Percentiles rank a stretch among this genome's conserved stretches.
These are phyloP conservation scores for Carcharodon carcharias DNA, from an alignment of 2,797 vertebrate genomes.

Conservation along the genomic window DNA sequence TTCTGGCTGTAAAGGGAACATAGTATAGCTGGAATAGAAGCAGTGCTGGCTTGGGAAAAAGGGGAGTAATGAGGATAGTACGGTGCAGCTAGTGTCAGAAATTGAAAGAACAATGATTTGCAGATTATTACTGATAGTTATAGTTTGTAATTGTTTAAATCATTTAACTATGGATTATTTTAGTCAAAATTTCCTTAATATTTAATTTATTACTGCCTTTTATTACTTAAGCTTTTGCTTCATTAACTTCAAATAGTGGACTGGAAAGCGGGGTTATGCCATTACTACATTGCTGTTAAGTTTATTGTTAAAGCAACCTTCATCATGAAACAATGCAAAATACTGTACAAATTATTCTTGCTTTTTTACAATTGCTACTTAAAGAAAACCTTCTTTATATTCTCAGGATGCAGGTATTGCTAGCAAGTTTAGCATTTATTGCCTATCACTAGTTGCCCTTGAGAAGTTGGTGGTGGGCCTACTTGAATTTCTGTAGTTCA, in stretches of 20 bases:
- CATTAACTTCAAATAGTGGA: background rate
- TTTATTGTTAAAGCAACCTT: background rate
- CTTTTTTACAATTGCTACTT: background rate
- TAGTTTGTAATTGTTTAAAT: background rate
- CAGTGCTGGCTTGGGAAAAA: background rate
- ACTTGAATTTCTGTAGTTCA: background rate
- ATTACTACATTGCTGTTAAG: background rate
- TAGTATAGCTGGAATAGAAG: background rate
- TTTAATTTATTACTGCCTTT: background rate
- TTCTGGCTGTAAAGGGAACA: background rate
- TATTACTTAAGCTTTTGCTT: background rate
- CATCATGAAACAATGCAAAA: background rate
- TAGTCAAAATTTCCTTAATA: background rate
- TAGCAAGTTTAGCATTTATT: background rate
- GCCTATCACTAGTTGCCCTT: background rate
- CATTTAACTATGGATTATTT: background rate
- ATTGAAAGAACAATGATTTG: background rate
- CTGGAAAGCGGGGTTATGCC: background rate
- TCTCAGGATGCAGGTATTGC: background rate
- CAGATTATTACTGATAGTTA: background rate
- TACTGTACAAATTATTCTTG: background rate
- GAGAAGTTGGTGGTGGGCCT: background rate
- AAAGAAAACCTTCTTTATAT: background rate
- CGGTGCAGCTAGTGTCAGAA: background rate
- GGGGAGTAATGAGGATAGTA: background rate